These are phyloP conservation scores for Ceratotherium simum DNA, from an alignment of 2,113 vertebrate genomes.

Conservation along the genomic window DNA sequence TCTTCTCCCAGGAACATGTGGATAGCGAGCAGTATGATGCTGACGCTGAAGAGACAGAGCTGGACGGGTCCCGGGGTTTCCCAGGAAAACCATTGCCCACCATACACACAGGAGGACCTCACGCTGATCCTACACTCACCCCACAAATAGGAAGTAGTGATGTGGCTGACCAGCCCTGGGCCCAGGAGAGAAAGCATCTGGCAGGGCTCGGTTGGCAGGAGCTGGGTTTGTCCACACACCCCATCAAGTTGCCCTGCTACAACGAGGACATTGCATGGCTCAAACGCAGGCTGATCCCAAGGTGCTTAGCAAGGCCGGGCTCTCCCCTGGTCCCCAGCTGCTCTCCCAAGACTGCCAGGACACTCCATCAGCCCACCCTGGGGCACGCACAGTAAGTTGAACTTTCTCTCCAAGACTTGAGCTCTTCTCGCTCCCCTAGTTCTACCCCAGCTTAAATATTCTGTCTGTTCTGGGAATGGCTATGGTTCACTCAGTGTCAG, in stretches of 20 bases:
- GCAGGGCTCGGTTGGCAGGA: conserved; percentile 3
- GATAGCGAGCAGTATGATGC: neutral
- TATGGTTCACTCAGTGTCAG: neutral
- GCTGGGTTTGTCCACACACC: conserved; percentile 53
- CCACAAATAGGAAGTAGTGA: neutral
- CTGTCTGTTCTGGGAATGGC: neutral
- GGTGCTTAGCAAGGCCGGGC: conserved; percentile 62
- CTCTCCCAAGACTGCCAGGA: neutral
- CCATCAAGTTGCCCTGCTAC: neutral
- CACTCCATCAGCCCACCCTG: conserved; percentile 58
- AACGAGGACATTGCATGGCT: conserved; percentile 58
- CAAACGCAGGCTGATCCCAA: conserved; percentile 66
- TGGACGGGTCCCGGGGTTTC: neutral
- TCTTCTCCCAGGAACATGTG: neutral
- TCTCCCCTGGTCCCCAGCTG: neutral
- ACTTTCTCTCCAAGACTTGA: neutral
- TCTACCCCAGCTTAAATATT: neutral
- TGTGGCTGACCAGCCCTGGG: neutral
- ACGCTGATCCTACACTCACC: neutral
- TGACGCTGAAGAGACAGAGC: neutral
- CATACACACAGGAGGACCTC: neutral
- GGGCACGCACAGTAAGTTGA: conserved; percentile 88
- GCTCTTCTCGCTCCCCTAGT: neutral
- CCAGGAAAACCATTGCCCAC: conserved; percentile 34
- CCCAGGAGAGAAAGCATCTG: conserved; percentile 36